phyloP scores from a whole-genome alignment of 53 echinoderm and acorn worm species.

The Stichopus horrens region DNA sequence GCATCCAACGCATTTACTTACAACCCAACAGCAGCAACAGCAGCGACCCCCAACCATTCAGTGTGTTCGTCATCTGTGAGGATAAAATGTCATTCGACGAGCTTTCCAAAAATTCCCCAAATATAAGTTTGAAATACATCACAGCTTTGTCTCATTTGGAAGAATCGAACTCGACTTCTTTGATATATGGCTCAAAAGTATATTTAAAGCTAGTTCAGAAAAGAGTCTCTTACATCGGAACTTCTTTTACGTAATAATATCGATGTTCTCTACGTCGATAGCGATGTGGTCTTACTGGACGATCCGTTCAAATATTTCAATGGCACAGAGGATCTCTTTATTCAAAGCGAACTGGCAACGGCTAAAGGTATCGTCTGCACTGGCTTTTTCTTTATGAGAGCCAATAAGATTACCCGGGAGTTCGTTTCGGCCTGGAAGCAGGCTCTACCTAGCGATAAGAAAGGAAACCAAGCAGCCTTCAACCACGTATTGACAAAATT shows the following conservation, averaged over 20 bases:
- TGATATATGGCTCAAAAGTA: neutral
- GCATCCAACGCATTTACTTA: neutral
- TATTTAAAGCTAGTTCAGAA: neutral
- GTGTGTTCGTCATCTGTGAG: neutral
- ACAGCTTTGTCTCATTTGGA: neutral
- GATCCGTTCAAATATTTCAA: neutral
- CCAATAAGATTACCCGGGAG: neutral
- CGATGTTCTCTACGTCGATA: neutral
- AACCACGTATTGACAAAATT: neutral
- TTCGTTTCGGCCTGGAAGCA: neutral
- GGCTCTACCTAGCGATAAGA: neutral
- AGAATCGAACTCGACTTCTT: neutral
- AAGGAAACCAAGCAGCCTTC: neutral
- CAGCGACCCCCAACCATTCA: no score
- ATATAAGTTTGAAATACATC: neutral
- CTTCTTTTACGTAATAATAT: neutral
- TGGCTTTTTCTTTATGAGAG: slow-evolving; percentile 22
- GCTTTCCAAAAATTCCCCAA: neutral
- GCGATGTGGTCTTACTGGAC: slow-evolving; percentile 1
- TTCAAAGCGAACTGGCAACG: slow-evolving; percentile 13
- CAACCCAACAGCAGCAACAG: neutral
- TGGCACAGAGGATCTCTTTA: neutral
- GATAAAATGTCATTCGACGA: neutral
- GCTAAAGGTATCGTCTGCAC: no score
- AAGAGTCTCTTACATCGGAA: neutral